Conservation (phyloP, 2,797 vertebrate species). For the Naso thynnoides region DNA sequence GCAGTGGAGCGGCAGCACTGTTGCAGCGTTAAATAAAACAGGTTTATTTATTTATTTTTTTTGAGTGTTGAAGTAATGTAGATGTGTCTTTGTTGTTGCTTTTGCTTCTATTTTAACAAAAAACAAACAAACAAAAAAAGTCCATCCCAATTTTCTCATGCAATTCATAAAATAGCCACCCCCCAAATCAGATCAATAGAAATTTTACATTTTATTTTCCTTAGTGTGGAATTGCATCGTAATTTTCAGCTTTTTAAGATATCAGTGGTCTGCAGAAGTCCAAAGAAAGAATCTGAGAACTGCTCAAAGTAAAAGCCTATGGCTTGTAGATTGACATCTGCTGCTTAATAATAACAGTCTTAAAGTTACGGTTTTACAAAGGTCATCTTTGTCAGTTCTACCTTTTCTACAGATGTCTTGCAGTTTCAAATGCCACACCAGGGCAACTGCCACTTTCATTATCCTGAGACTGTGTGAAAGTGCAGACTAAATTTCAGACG, state of each 20-base stretch:
- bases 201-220: neutral
- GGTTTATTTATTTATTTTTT: neutral
- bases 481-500: slow-evolving; percentile 65
- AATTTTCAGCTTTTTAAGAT: neutral
- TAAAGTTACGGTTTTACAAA: slow-evolving; percentile 48
- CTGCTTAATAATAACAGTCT: slow-evolving; percentile 19
- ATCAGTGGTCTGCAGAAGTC: neutral
- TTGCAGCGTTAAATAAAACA: slow-evolving; percentile 32
- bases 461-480: slow-evolving; percentile 54
- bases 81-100: neutral
- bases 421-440: slow-evolving; percentile 61
- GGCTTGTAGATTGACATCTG: slow-evolving; percentile 9
- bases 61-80: neutral
- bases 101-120: neutral
- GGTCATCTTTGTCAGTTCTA: slow-evolving; percentile 46
- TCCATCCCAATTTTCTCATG: neutral
- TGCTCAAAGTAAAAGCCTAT: neutral
- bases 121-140: neutral
- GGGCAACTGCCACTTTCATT: slow-evolving; percentile 73
- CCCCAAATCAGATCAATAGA: neutral
- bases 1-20: slow-evolving; percentile 27
- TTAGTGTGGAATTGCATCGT: neutral
- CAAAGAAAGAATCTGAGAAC: neutral
- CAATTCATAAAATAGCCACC: neutral
- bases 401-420: slow-evolving; percentile 55